Conservation (phyloP, 37 sponge, comb jelly and placozoan species). For the Ephydatia muelleri region DNA sequence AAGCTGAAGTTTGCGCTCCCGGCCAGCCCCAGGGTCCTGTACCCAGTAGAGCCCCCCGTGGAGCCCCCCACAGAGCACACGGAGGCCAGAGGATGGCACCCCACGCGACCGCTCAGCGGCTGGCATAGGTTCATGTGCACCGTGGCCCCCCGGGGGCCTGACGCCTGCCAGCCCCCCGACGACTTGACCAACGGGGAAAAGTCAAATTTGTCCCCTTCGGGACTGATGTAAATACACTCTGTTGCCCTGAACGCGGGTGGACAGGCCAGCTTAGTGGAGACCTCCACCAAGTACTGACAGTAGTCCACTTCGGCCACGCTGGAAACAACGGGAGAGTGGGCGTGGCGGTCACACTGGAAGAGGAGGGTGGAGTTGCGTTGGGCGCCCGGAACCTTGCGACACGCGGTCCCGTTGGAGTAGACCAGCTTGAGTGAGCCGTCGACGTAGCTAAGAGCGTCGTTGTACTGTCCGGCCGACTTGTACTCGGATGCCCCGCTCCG, state of each 20-base stretch:
- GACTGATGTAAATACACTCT: conserved; percentile 34
- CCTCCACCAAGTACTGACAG: conserved; percentile 60
- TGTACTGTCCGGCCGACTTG: conserved; percentile 31
- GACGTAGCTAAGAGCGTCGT: conserved; percentile 44
- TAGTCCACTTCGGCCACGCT: conserved; percentile 45
- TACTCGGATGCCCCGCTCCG: background rate
- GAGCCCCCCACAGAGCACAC: conserved; percentile 18
- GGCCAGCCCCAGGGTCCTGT: conserved; percentile 40
- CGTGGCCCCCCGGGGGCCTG: conserved; percentile 11
- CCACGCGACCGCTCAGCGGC: conserved; percentile 39
- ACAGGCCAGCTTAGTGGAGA: conserved; percentile 56
- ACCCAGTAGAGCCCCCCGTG: background rate
- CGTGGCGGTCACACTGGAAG: conserved; percentile 56
- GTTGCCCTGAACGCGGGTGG: conserved; percentile 53
- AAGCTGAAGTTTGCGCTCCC: conserved; percentile 14
- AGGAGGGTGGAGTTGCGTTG: conserved; percentile 36
- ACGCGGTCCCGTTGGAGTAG: conserved; percentile 36
- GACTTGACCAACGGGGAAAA: conserved; percentile 37
- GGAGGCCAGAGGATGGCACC: conserved; percentile 55
- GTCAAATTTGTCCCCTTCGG: conserved; percentile 23
- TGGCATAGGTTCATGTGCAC: conserved; percentile 78
- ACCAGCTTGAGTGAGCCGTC: conserved; percentile 46
- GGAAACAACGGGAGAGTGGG: conserved; percentile 13
- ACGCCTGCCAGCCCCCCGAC: conserved; percentile 51
- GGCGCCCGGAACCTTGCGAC: background rate